A percentile compares a stretch with the other conserved stretches of the same genome.
Conservation (phyloP, 2,888 invertebrate species). For the Stomorhina lunata region DNA sequence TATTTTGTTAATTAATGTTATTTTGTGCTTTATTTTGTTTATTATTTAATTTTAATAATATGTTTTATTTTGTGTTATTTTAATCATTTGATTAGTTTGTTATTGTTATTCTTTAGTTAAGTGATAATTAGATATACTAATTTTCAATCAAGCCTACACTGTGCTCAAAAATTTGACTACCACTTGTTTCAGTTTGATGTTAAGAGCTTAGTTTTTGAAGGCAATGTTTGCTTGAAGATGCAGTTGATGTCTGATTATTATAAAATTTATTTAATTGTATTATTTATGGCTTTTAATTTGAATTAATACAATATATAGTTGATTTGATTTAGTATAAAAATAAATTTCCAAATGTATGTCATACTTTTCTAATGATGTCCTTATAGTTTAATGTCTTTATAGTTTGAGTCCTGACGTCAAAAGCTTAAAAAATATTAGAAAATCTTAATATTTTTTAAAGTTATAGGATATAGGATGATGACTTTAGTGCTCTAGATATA, state of each 20-base stretch:
- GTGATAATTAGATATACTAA: conserved; percentile 57
- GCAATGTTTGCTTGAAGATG: conserved; percentile 13
- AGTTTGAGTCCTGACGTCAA: no score
- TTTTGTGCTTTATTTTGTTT: conserved; percentile 35
- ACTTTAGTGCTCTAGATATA: no score
- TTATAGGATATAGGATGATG: no score
- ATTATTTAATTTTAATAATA: conserved; percentile 16
- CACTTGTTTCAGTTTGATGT: neutral
- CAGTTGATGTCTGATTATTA: neutral
- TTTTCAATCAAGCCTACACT: conserved; percentile 7
- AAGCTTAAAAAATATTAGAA: no score
- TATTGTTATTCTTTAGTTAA: conserved; percentile 54
- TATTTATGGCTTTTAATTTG: no score
- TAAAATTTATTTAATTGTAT: neutral
- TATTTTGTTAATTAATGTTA: conserved; percentile 40
- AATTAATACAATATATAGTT: no score
- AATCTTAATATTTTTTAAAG: no score
- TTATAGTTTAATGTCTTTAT: conserved; percentile 11
- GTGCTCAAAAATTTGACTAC: conserved; percentile 23
- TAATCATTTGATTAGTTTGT: conserved; percentile 19
- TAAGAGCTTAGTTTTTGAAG: conserved; percentile 17
- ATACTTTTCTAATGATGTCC: neutral
- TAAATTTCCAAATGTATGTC: neutral
- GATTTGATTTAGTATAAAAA: neutral
- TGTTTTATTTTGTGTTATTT: conserved; percentile 23